Evolutionary conservation across 2,888 invertebrate species (phyloP), one percentile per base, ranked within the genome.

Genomic region (Agriopis aurantiaria): DNA sequence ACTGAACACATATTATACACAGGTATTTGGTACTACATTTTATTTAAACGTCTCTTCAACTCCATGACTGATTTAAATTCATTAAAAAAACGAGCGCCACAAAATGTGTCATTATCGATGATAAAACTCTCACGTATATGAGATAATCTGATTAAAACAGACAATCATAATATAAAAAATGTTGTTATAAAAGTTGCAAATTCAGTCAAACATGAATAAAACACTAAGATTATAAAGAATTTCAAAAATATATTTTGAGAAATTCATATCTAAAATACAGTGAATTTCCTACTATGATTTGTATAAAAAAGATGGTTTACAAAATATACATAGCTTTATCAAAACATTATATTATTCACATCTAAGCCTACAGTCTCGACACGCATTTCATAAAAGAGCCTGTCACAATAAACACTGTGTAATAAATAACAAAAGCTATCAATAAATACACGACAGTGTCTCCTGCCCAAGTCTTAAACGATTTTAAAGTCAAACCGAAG

Each of bases 331-430:
- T 8, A 49, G 49, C 49, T 8, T 7, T 49, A 8, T 49, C 14
- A n/a, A 51, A 51, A 51, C 17, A 17, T 51, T 52, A 33, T 17
- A 17, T 51, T 8, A 9, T 53, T 57, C 11, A 33, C 12, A 53
- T n/a, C 41, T 74, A 78, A 57, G 43, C 57, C 72, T 75, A 81
- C 12, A 83, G 58, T 67, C 75, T 80, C 62, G 77, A 78, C 59
- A 82, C 72, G 78, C 81, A 87, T 78, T 86, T 87, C 55, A 85
- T 72, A 73, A 83, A 81, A 55, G 80, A 78, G 8, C 81, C 78
- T 7, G 73, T 65, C 33, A 82, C 55, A 71, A 89, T 85, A 69
- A 85, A 80, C 14, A 73, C 48, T 0, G 87, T 80, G 65, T 85
- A 85, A 76, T 84, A 88, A 41, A 79, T 43, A 40, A 87, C 76